Evolutionary conservation across 2,797 vertebrate genomes (phyloP), one percentile per base, ranked within the genome.

Genomic region (Urophycis tenuis): DNA sequence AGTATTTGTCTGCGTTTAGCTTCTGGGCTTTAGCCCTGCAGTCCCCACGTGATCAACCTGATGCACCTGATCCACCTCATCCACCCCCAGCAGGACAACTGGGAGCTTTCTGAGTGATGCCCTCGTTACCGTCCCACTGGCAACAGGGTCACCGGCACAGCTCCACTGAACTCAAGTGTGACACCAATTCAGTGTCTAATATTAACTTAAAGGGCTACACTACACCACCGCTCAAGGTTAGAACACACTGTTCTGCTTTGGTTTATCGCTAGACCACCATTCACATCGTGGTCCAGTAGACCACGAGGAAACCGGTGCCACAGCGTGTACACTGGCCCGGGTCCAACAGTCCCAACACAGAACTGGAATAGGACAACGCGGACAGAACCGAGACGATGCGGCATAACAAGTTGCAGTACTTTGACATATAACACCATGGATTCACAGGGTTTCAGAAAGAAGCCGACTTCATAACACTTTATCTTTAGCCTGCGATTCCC

Each of bases 401-500:
- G 19, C 11, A 41, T 41, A 15, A 67, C 29, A 67, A 30, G 29
- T 29, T 10, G n/a, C 9, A 30, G 8, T 67, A 67, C 12, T 67
- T 29, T 3, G n/a, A 19, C 45, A 49, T 49, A 5, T 17, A 8
- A 9, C n/a, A 11, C 60, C 60, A 49, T 17, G 45, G 17, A 19
- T 19, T 49, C 15, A 19, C 5, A 49, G 45, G 45, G 17, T 49
- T 49, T 49, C 45, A 49, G 45, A 49, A 49, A 49, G 15, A 49
- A 0, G 60, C 29, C 12, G 25, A 8, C 64, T 75, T 30, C 11
- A 73, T 77, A 33, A n/a, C 10, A 64, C 84, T 78, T 77, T 82
- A 73, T 77, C 79, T 70, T 82, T 82, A 78, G 76, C 71, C 74
- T 30, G 79, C 70, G 33, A 12, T 32, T 85, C 87, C 87, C 85